phyloP scores from a whole-genome alignment of 2,888 invertebrate species.

The Coenonympha glycerion region DNA sequence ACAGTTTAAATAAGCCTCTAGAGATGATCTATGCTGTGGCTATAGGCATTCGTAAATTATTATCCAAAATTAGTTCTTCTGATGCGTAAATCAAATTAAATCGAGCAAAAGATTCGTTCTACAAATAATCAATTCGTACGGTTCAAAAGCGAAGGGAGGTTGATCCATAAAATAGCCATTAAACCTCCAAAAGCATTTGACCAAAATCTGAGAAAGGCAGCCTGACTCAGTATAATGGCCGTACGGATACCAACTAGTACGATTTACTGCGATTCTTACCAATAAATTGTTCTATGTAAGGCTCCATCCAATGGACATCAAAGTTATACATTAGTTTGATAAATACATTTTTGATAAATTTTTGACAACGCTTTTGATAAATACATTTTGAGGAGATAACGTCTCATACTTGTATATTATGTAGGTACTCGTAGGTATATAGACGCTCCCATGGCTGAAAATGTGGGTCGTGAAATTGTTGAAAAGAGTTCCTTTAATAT shows the following conservation, averaged over 20 bases:
- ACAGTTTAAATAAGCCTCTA: too few relatives aligned
- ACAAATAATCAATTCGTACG: background rate
- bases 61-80: background rate
- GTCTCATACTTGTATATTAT: too few relatives aligned
- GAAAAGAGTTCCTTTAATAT: too few relatives aligned
- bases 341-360: background rate
- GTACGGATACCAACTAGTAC: background rate
- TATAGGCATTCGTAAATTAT: background rate
- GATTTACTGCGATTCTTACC: background rate
- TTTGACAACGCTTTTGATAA: too few relatives aligned
- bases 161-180: constrained; percentile 5
- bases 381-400: too few relatives aligned
- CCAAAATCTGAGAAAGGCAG: background rate
- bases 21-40: too few relatives aligned
- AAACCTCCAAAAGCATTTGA: constrained; percentile 6
- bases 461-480: too few relatives aligned
- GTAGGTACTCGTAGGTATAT: too few relatives aligned
- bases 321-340: too few relatives aligned
- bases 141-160: background rate
- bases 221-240: background rate
- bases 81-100: background rate
- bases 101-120: background rate
- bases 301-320: too few relatives aligned
- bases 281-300: background rate
- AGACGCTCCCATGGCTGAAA: too few relatives aligned